These are phyloP conservation scores for Mixornis gularis DNA, from an alignment of 2,113 vertebrate species.

Conservation along the genomic window DNA sequence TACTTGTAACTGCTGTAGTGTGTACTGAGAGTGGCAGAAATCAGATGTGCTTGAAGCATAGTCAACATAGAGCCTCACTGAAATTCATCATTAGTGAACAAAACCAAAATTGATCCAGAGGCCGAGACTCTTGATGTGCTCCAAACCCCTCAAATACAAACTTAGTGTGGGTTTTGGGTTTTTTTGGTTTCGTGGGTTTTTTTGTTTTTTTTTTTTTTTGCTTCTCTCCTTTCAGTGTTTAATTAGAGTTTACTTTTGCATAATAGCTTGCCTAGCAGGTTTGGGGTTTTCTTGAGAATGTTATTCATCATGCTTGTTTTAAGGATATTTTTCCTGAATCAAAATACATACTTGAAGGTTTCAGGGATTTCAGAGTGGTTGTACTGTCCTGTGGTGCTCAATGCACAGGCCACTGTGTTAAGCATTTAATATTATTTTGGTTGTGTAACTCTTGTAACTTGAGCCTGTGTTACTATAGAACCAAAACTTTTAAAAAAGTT, in stretches of 20 bases:
- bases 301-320: background rate
- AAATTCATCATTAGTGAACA: background rate
- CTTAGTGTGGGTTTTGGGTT: background rate
- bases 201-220: fast-evolving
- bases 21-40: background rate
- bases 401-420: background rate
- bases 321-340: background rate
- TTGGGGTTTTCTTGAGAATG: background rate
- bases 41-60: background rate
- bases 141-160: background rate
- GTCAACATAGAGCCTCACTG: background rate
- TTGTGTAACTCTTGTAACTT: background rate
- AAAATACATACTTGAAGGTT: fast-evolving
- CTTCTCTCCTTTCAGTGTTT: background rate
- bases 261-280: background rate
- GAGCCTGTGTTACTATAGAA: background rate
- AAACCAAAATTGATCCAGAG: background rate
- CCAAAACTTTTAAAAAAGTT: background rate
- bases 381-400: background rate
- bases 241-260: background rate
- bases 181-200: too few species aligned
- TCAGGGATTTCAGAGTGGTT: background rate
- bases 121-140: background rate
- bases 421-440: background rate
- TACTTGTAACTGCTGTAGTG: background rate